Evolutionary conservation across 1,140 invertebrate species (phyloP), one percentile per base, ranked within the genome.

Genomic region (Nephotettix cincticeps): DNA sequence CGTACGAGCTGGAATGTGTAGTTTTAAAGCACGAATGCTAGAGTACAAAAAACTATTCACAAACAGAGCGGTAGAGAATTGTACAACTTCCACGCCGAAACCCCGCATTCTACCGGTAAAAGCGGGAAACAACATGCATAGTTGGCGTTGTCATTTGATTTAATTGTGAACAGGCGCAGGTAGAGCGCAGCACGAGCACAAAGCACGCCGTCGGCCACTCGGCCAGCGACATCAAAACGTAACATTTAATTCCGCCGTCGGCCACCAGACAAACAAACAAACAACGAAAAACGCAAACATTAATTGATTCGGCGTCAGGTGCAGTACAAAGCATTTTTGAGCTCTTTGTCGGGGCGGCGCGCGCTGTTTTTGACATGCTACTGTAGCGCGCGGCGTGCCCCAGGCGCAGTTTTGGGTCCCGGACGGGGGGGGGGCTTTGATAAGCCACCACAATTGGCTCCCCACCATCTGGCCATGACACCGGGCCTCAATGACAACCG

Each of bases 281-380:
- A 61, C 13, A 61, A 61, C 56, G 25, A 14, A 61, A n/a, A 51
- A 61, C 23, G 23, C 14, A 21, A 61, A 23, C 23, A 61, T 61
- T 61, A 61, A 61, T 61, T 61, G 56, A 61, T 61, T 61, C 56
- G 2, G 56, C 23, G 56, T 61, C 56, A 61, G 56, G 56, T 11
- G 14, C 47, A n/a, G 47, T n/a, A 51, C 47, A 51, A 51, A 51
- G 47, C 47, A 51, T 51, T 51, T 51, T 51, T 51, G 47, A 51
- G n/a, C 47, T 6, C 47, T 51, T 51, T 51, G 47, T 51, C 47
- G 47, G 47, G 47, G 14, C 14, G 47, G 6, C 6, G 47, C 14
- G 47, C 47, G 47, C 14, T 51, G 47, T 51, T 51, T 51, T 51
- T 51, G 47, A 51, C 47, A 51, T 11, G 27, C 23, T 61, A 61